phyloP scores from a whole-genome alignment of 1,140 invertebrate species.

The Hirudo medicinalis region DNA sequence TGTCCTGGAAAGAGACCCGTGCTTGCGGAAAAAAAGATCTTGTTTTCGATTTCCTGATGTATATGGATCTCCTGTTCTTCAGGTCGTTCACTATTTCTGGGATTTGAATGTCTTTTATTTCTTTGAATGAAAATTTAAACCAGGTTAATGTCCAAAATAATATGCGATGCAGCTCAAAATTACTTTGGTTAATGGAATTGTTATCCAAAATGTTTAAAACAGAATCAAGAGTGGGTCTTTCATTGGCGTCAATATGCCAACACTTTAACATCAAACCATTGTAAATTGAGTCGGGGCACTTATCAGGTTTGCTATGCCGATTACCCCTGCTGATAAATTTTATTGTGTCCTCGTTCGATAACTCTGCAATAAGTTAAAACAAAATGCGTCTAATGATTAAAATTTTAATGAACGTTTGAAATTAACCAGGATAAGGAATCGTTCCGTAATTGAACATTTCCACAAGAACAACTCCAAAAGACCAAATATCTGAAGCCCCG shows the following conservation, averaged over 20 bases:
- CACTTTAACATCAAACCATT: conserved; percentile 2
- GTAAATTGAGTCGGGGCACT: background rate
- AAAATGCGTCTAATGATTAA: background rate
- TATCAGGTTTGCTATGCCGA: background rate
- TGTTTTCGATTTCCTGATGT: conserved; percentile 7
- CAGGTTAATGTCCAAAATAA: no score
- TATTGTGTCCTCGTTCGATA: conserved; percentile 7
- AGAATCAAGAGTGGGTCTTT: background rate
- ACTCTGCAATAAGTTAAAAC: background rate
- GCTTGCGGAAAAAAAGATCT: background rate
- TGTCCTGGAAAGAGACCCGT: no score
- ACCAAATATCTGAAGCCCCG: conserved; percentile 10
- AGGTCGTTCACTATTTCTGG: background rate
- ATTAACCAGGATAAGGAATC: conserved; percentile 16
- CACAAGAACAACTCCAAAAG: conserved; percentile 11
- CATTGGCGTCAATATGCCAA: background rate
- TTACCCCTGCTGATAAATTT: background rate
- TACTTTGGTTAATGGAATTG: background rate
- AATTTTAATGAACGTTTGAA: background rate
- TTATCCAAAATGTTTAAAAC: background rate
- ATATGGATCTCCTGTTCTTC: background rate
- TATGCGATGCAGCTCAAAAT: background rate
- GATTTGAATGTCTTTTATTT: background rate
- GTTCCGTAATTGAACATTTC: conserved; percentile 13
- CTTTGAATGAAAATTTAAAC: no score